Base-by-base conservation (phyloP, 1,140 invertebrate species). In the Drosophila bocki region DNA sequence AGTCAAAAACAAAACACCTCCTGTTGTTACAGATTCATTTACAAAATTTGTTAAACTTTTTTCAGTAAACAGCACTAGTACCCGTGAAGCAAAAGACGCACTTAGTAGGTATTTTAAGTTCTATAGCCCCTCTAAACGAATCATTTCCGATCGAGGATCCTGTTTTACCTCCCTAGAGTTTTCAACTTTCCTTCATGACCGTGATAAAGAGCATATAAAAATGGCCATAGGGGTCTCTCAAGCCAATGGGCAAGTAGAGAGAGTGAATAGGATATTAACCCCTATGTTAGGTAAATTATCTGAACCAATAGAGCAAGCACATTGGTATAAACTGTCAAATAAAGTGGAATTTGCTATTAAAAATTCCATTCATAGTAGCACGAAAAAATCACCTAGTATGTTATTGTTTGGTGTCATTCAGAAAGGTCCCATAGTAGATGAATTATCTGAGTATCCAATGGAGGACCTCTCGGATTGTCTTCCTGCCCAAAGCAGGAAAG, bases 101-200 rank as follows among this genome's bases (percentile, higher is more conserved):
- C 15, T 51, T 51, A 51, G 26, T 29, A 51, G 48, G 26, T 51
- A 51, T 29, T 51, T 51, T 51, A 15, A 51, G 3, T 47, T 22
- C 17, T 47, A 47, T 22, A 42, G 41, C 8, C 41, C n/a, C 3
- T 7, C 41, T 9, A 42, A 42, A 12, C 35, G 35, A 37, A 37
- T 19, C 3, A 48, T 26, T 26, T 26, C 26, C 26, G 26, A 26
- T 7, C 26, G 26, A 32, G 26, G 26, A 32, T 32, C 26, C 29
- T 32, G 26, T 51, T 51, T 48, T 8, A 48, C 47, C 47, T 48
- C 7, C 17, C 17, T 45, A 45, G 44, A 45, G 17, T 45, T 48
- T 26, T 12, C 7, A 22, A 48, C 6, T 9, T 22, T 22, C 7
- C 45, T 48, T 48, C 22, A 48, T 3, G 22, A 48, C 15, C 17